A percentile compares a stretch with the other conserved stretches of the same genome.
Evolutionary conservation across 2,888 invertebrate species (phyloP).

Genomic region (Chaetoderma sp.): DNA sequence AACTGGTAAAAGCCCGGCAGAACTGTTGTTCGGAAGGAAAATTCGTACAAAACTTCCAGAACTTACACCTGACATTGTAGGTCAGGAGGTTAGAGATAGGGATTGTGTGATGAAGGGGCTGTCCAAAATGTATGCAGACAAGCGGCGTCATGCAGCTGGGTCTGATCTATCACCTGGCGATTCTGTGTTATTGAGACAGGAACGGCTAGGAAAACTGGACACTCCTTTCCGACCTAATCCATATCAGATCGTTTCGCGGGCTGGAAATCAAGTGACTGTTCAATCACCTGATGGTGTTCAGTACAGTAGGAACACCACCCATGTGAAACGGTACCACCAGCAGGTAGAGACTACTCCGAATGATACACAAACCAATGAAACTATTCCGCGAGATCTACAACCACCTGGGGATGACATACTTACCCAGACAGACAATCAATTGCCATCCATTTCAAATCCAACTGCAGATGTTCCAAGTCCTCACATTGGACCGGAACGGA

Average conservation of each 20-base stretch:
- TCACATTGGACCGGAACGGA: no score
- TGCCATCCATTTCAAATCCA: no score
- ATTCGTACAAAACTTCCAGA: constrained; percentile 27
- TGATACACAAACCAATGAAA: no score
- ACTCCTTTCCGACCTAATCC: background rate
- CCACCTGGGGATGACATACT: no score
- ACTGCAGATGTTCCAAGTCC: no score
- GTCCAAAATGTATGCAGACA: constrained; percentile 15
- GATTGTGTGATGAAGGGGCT: constrained; percentile 5
- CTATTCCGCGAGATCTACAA: no score
- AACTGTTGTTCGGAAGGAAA: constrained; percentile 22
- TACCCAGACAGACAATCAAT: no score
- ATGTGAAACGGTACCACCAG: background rate
- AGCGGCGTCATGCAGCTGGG: constrained; percentile 6
- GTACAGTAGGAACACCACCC: background rate
- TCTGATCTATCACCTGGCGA: background rate
- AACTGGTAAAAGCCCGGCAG: constrained; percentile 23
- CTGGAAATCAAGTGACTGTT: background rate
- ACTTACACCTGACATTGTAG: background rate
- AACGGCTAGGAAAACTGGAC: background rate
- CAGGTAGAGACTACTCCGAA: background rate
- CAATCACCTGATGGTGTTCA: background rate
- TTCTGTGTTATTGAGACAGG: background rate
- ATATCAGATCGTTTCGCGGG: background rate
- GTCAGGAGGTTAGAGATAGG: background rate